Evolutionary conservation across 2,113 vertebrate genomes (phyloP).

Genomic region (Anoura caudifer): DNA sequence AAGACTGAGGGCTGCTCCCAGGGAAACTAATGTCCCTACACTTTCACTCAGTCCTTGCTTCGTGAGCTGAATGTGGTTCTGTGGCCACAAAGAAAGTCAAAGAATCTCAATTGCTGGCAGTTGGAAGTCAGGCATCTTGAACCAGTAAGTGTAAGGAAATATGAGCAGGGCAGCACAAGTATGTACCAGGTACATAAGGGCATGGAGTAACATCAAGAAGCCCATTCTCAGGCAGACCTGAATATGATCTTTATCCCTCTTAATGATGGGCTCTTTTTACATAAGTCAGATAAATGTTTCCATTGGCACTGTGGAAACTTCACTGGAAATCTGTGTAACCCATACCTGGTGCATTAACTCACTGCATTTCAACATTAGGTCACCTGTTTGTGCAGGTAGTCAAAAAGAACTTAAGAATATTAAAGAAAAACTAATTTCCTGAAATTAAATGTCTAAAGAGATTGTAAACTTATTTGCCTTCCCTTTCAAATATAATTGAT

Average conservation of each 20-base stretch:
- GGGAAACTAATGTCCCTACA: not conserved
- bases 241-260: not conserved
- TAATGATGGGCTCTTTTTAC: not conserved
- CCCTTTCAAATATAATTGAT: constrained; percentile 50
- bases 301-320: not conserved
- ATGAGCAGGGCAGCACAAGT: not conserved
- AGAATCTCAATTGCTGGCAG: not conserved
- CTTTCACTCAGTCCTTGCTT: not conserved
- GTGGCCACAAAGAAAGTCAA: not conserved
- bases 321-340: not conserved
- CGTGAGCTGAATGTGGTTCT: not conserved
- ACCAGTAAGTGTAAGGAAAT: not conserved
- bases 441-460: constrained; percentile 30
- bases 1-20: not conserved
- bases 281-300: not conserved
- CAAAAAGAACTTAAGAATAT: constrained; percentile 20
- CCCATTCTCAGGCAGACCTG: not conserved
- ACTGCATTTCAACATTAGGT: not conserved
- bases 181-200: not conserved
- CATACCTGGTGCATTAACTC: not conserved
- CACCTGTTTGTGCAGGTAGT: constrained; percentile 20
- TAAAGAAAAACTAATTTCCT: constrained; percentile 12
- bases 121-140: not conserved
- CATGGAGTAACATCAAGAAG: not conserved
- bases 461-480: constrained; percentile 12